A percentile compares a stretch with the other conserved stretches of the same genome.
phyloP scores from a whole-genome alignment of 2,888 invertebrate genomes.

The Ectemnius continuus region DNA sequence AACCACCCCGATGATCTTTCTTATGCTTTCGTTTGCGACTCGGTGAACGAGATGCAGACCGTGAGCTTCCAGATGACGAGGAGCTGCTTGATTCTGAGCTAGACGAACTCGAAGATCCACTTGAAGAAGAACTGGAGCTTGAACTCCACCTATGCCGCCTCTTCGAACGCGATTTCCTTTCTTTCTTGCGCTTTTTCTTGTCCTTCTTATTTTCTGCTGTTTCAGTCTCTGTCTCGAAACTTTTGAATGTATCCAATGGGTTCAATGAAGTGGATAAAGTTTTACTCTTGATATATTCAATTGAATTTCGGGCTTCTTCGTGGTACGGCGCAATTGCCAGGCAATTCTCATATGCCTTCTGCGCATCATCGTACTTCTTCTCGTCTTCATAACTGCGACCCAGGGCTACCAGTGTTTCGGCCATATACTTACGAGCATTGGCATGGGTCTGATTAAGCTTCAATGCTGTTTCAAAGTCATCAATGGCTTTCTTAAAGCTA shows the following conservation, averaged over 20 bases:
- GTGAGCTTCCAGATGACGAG: conserved; percentile 78
- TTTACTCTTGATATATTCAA: conserved; percentile 89
- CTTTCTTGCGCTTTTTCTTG: conserved; percentile 78
- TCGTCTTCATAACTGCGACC: conserved; percentile 94
- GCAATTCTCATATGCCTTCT: conserved; percentile 91
- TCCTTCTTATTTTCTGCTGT: conserved; percentile 74
- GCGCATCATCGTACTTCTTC: conserved; percentile 90
- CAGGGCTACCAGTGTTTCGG: conserved; percentile 93
- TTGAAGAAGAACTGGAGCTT: conserved; percentile 85
- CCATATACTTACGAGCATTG: conserved; percentile 96
- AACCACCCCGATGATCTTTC: conserved; percentile 84
- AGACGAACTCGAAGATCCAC: conserved; percentile 83
- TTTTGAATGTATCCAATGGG: conserved; percentile 72
- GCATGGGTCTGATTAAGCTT: conserved; percentile 93
- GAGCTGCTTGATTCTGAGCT: conserved; percentile 81
- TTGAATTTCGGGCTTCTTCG: conserved; percentile 90
- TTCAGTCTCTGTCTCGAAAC: conserved; percentile 72
- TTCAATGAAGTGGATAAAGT: conserved; percentile 69
- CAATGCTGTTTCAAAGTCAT: conserved; percentile 95
- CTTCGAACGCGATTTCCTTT: conserved; percentile 76
- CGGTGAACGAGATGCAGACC: conserved; percentile 74
- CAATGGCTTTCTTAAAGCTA: conserved; percentile 94
- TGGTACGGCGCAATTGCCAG: conserved; percentile 91
- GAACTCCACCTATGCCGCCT: conserved; percentile 78
- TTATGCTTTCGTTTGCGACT: conserved; percentile 69